Base-by-base conservation (phyloP, 2,888 invertebrate genomes). In the Liopterus haemorrhoidalis region DNA sequence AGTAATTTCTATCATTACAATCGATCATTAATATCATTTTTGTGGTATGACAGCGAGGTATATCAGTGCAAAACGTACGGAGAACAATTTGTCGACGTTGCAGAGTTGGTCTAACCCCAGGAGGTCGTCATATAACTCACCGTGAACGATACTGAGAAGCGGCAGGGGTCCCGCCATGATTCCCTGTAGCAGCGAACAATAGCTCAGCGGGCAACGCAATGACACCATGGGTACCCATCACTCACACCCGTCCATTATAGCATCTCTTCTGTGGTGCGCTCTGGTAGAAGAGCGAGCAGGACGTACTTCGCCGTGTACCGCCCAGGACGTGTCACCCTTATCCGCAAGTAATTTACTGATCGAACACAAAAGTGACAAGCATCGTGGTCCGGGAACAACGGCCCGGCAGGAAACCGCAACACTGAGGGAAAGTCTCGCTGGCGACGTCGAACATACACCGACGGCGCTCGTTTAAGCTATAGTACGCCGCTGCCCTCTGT, bases 101-200 rank as follows among this genome's bases (percentile, higher is more conserved):
- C n/a, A n/a, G n/a, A n/a, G n/a, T n/a, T n/a, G n/a, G n/a, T n/a
- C n/a, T 32, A 32, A 14, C 41, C 19, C 30, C 30, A 33, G 41
- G 41, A 22, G 33, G 41, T 24, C 30, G 41, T 41, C 41, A 41
- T 31, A 41, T 41, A 41, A 41, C 41, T 41, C 41, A 24, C 31
- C 14, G 22, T 24, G 37, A 22, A 11, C 25, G n/a, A n/a, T n/a
- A n/a, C n/a, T n/a, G n/a, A n/a, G n/a, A 25, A n/a, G 25, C 25
- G n/a, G 12, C 25, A 11, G 25, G 25, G 25, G 25, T 11, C 25
- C n/a, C 25, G 25, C 25, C 25, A 25, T 25, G 25, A 25, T 25
- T 25, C 25, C 22, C 24, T 37, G 37, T 37, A 22, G 37, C 15
- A n/a, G n/a, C 37, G 25, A 5, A 32, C 32, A 32, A 32, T 32